phyloP scores from a whole-genome alignment of 2,888 invertebrate species.

The Standfussiana lucernea region DNA sequence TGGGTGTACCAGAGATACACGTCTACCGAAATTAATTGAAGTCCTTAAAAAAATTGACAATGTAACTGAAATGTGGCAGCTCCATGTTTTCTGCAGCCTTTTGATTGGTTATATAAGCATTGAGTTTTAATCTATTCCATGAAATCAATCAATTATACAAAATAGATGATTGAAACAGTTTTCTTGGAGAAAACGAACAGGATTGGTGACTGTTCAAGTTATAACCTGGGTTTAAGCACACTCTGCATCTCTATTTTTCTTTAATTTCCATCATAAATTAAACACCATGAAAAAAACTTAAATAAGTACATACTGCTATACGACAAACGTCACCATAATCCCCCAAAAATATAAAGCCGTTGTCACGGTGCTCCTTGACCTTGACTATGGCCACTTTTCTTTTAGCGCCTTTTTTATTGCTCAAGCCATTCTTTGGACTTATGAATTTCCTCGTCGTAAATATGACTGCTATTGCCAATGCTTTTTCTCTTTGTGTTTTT shows the following conservation, averaged over 20 bases:
- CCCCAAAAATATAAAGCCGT: conserved; percentile 25
- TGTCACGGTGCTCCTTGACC: conserved; percentile 48
- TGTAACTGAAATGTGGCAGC: not conserved
- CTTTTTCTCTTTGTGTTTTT: conserved; percentile 39
- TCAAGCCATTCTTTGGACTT: conserved; percentile 56
- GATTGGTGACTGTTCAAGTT: not conserved
- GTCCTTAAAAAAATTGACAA: too few species aligned
- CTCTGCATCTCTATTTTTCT: not conserved
- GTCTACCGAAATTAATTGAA: not conserved
- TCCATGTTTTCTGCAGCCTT: not conserved
- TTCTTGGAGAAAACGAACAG: not conserved
- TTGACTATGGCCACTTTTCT: conserved; percentile 56
- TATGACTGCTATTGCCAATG: conserved; percentile 62
- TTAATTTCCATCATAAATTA: too few species aligned
- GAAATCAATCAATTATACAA: not conserved
- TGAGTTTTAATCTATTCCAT: not conserved
- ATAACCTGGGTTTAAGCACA: not conserved
- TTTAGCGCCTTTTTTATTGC: conserved; percentile 60
- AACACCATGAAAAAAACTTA: conserved; percentile 6
- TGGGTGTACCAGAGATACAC: not conserved
- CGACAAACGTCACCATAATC: conserved; percentile 1
- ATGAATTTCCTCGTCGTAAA: conserved; percentile 65
- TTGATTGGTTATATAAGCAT: not conserved
- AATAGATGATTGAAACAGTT: not conserved
- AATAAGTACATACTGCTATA: not conserved